Evolutionary conservation across 2,888 invertebrate genomes (phyloP), one percentile per base, ranked within the genome.

Genomic region (Beris morrisii): DNA sequence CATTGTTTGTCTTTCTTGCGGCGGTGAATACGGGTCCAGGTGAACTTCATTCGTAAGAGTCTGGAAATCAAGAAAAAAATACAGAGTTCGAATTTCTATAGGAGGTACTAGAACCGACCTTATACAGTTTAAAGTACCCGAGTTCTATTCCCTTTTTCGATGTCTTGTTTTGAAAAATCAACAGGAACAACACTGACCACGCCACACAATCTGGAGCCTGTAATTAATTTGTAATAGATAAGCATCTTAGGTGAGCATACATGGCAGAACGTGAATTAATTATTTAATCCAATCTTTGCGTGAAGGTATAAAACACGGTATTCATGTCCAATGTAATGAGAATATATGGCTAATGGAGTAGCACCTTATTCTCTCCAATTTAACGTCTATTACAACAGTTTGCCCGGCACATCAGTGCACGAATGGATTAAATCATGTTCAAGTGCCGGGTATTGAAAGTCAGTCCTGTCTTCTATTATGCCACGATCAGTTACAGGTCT

Each of bases 211-310:
- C 38, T 38, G 38, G 38, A 46, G 58, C 31, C 58, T 46, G 45
- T 58, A 58, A 58, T 58, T 58, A 58, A 58, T 58, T 58, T 58
- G 58, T 58, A 58, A 46, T 46, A 58, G 58, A 58, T 58, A 58
- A 58, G 32, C 58, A 58, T 58, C 58, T 45, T 58, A 31, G 43
- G 58, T 31, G 43, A 46, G 48, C 46, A 12, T 44, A 46, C 58
- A 61, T 61, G 48, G 61, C 50, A 31, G 67, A 58, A 64, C 66
- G 65, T 65, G 70, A 71, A 70, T 72, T 70, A 71, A 69, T 72
- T 71, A 72, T 71, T 69, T 70, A 72, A 72, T 71, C 70, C 72
- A 72, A 72, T 73, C 71, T 70, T 71, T 72, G 72, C 72, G 70
- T 72, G 72, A 72, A 70, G 68, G 72, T 70, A 72, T 72, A 71